phyloP scores from a whole-genome alignment of 2,888 invertebrate species.

The Salpingus planirostris region DNA sequence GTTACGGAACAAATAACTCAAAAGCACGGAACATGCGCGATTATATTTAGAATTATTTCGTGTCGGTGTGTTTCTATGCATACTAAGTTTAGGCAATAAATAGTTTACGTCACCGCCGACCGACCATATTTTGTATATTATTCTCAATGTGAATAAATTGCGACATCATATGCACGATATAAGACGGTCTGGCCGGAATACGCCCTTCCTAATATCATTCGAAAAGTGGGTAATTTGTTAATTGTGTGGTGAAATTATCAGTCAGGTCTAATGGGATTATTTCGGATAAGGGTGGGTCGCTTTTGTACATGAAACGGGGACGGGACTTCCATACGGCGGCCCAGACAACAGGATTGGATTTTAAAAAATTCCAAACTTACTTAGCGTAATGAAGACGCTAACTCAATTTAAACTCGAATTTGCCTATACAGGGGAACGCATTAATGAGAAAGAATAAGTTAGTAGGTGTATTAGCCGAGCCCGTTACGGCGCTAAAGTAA shows the following conservation, averaged over 20 bases:
- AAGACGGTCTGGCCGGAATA: no score
- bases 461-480: constrained; percentile 25
- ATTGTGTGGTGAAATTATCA: no score
- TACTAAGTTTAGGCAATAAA: constrained; percentile 22
- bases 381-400: constrained; percentile 36
- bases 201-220: no score
- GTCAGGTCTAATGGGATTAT: no score
- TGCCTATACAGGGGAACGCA: constrained; percentile 27
- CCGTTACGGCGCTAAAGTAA: constrained; percentile 23
- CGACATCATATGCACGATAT: no score
- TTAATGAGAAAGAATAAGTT: constrained; percentile 38
- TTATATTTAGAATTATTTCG: constrained; percentile 25
- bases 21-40: constrained; percentile 17
- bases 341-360: constrained; percentile 23
- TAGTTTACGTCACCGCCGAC: constrained; percentile 13
- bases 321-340: no score
- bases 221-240: no score
- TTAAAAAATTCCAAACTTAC: constrained; percentile 31
- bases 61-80: constrained; percentile 22
- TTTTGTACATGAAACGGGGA: no score
- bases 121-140: no score
- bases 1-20: constrained; percentile 29
- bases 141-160: no score
- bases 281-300: no score
- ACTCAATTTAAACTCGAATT: constrained; percentile 35